These are phyloP conservation scores for Diadegma fenestrale DNA, from an alignment of 2,888 invertebrate genomes.

Conservation along the genomic window DNA sequence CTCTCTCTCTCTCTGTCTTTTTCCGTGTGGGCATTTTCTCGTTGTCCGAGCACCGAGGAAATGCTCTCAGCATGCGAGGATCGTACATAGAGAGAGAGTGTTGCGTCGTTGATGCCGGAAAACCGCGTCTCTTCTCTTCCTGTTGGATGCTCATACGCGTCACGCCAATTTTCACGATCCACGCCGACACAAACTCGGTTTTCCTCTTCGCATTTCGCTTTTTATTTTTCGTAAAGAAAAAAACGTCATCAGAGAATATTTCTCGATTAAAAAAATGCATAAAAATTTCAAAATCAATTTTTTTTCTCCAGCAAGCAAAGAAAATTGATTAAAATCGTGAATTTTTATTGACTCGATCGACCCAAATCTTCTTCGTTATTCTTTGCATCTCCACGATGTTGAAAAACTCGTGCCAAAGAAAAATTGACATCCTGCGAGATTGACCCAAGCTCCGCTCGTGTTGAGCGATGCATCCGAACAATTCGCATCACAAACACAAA, in stretches of 20 bases:
- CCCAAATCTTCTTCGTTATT: neutral
- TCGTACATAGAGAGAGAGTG: slow-evolving; percentile 18
- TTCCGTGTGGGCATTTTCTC: slow-evolving; percentile 54
- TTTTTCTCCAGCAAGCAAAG: neutral
- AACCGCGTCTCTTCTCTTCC: slow-evolving; percentile 59
- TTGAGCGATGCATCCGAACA: neutral
- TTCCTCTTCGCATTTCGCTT: slow-evolving; percentile 13
- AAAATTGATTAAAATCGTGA: neutral
- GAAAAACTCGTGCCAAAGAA: neutral
- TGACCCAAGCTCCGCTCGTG: neutral
- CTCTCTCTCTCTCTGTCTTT: slow-evolving; percentile 59
- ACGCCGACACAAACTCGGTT: neutral
- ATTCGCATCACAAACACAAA: slow-evolving; percentile 5
- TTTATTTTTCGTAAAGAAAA: slow-evolving; percentile 32
- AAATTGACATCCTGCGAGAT: neutral
- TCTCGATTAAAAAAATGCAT: slow-evolving; percentile 26
- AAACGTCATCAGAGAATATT: slow-evolving; percentile 22
- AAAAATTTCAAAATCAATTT: neutral
- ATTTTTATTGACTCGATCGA: neutral
- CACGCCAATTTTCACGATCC: slow-evolving; percentile 65
- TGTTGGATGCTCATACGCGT: slow-evolving; percentile 63
- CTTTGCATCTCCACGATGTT: neutral
- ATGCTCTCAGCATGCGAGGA: slow-evolving; percentile 29
- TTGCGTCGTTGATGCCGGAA: slow-evolving; percentile 59
- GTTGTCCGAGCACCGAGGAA: slow-evolving; percentile 44